Conservation (phyloP, 1,140 invertebrate species). For the Anoplolepis gracilipes region DNA sequence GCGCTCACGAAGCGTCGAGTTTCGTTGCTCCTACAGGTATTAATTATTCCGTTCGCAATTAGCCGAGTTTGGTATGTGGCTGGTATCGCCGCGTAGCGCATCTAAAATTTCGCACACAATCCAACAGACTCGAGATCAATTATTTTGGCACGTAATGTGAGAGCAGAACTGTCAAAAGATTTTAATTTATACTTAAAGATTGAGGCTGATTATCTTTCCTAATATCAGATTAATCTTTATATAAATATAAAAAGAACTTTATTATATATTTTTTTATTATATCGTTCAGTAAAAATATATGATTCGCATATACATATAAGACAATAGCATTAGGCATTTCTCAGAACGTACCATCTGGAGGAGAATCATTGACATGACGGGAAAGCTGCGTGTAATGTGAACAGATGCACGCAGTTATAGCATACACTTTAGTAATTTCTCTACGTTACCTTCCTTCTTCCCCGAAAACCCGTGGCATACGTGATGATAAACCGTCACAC, state of each 20-base stretch:
- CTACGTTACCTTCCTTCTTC: not conserved
- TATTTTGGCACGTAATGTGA: slow-evolving; percentile 25
- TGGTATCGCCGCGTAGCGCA: slow-evolving; percentile 13
- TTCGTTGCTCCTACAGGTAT: slow-evolving; percentile 57
- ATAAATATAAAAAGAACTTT: too few relatives aligned
- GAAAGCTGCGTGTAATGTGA: not conserved
- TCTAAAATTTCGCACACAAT: slow-evolving; percentile 64
- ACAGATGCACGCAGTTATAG: slow-evolving; percentile 22
- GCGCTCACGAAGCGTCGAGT: slow-evolving; percentile 21
- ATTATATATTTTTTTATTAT: too few relatives aligned
- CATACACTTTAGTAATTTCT: slow-evolving; percentile 38
- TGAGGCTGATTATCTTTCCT: too few relatives aligned
- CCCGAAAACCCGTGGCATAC: too few relatives aligned
- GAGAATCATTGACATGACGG: slow-evolving; percentile 22
- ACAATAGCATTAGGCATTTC: not conserved
- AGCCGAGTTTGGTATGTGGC: slow-evolving; percentile 58
- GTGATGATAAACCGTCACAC: slow-evolving; percentile 47
- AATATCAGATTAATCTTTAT: too few relatives aligned
- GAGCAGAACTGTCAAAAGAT: slow-evolving; percentile 6
- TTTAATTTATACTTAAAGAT: slow-evolving; percentile 4
- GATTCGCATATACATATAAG: not conserved
- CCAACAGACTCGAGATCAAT: slow-evolving; percentile 56
- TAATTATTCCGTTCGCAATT: slow-evolving; percentile 69
- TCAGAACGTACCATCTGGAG: not conserved
- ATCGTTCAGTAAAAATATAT: not conserved